Evolutionary conservation across 92 coral and sea anemone species (phyloP).

Genomic region (Bergia sp.): DNA sequence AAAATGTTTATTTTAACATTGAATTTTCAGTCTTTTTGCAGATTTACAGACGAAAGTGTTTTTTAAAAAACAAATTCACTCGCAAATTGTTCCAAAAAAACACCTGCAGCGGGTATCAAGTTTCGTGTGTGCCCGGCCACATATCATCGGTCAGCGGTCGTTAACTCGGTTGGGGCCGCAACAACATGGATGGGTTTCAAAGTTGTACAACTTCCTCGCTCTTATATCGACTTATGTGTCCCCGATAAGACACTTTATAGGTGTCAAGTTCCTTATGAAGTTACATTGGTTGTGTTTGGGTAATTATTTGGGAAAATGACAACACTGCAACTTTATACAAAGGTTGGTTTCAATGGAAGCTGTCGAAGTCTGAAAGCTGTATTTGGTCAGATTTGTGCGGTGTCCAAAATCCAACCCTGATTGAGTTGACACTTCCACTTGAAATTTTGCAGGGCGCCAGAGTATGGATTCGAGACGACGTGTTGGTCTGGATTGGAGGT

Average conservation of each 20-base stretch:
- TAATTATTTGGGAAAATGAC: slow-evolving; percentile 68
- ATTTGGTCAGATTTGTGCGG: slow-evolving; percentile 4
- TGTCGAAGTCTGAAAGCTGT: slow-evolving; percentile 16
- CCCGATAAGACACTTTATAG: slow-evolving; percentile 12
- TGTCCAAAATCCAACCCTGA: neutral
- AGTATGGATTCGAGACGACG: slow-evolving; percentile 95
- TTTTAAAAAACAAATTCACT: too few relatives aligned
- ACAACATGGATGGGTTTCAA: slow-evolving; percentile 12
- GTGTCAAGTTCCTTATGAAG: slow-evolving; percentile 3
- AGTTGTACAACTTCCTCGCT: neutral
- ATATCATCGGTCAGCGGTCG: slow-evolving; percentile 33
- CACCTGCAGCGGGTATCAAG: neutral
- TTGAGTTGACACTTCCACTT: slow-evolving; percentile 36
- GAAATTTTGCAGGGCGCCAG: slow-evolving; percentile 82
- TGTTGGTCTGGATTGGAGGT: slow-evolving; percentile 92
- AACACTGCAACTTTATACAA: slow-evolving; percentile 85
- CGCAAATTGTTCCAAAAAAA: too few relatives aligned
- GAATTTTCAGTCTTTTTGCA: neutral
- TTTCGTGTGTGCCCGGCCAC: neutral
- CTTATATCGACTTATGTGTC: slow-evolving; percentile 12
- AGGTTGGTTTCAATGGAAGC: slow-evolving; percentile 62
- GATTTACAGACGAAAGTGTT: neutral
- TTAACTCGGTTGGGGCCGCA: neutral
- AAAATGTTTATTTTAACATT: too few relatives aligned
- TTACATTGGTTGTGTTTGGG: neutral